Evolutionary conservation across 2,888 invertebrate species (phyloP).

Genomic region (Gryllus longicercus): DNA sequence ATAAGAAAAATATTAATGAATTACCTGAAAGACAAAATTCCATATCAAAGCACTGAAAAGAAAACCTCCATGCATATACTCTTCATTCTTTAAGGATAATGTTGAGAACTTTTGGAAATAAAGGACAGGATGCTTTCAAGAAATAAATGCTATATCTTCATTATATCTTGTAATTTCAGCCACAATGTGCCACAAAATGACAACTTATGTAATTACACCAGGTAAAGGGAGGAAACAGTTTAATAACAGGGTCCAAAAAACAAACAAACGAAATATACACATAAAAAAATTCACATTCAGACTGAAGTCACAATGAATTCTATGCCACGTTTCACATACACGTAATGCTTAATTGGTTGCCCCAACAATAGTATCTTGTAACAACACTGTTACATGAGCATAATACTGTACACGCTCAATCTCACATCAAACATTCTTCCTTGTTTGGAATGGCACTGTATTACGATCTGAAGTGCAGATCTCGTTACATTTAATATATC

Average conservation of each 20-base stretch:
- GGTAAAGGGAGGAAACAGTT: slow-evolving; percentile 23
- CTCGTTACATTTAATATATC: no score
- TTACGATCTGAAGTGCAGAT: neutral
- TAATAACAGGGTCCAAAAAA: neutral
- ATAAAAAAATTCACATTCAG: neutral
- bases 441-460: slow-evolving; percentile 11
- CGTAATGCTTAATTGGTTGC: neutral
- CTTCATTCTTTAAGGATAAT: no score
- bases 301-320: neutral
- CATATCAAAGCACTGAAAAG: no score
- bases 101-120: no score
- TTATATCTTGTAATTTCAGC: slow-evolving; percentile 27
- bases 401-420: neutral
- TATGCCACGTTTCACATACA: neutral
- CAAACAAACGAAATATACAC: neutral
- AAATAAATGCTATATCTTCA: neutral
- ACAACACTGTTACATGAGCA: neutral
- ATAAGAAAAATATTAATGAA: no score
- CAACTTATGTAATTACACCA: slow-evolving; percentile 25
- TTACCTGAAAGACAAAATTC: no score
- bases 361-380: slow-evolving; percentile 8
- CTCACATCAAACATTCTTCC: slow-evolving; percentile 2
- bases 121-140: no score
- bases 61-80: no score
- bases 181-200: slow-evolving; percentile 30